Percentiles rank a stretch among this genome's conserved stretches.
These are phyloP conservation scores for Conus canariensis DNA, from an alignment of 2,888 invertebrate species.

Conservation along the genomic window DNA sequence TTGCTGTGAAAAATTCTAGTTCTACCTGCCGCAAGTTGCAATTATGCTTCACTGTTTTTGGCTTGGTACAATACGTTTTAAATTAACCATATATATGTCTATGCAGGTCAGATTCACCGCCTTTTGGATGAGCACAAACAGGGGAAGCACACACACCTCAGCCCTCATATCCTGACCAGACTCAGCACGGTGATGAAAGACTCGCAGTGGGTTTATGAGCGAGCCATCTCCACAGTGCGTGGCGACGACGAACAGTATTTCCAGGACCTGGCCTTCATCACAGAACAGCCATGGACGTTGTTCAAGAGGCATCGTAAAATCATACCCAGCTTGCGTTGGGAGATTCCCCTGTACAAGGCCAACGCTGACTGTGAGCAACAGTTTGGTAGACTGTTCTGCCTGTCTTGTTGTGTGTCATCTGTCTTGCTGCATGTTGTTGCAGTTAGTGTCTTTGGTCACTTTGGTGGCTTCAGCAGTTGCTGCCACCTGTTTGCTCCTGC, in stretches of 20 bases:
- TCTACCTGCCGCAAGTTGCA: no score
- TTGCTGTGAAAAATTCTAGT: no score
- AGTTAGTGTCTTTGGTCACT: no score
- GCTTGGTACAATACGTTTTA: no score
- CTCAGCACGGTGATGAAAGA: slow-evolving; percentile 55
- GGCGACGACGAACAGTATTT: slow-evolving; percentile 65
- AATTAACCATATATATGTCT: neutral
- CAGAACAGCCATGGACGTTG: slow-evolving; percentile 59
- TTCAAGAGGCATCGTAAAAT: slow-evolving; percentile 54
- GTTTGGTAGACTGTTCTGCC: neutral
- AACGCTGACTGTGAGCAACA: neutral
- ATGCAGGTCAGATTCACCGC: slow-evolving; percentile 59
- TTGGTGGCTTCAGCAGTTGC: no score
- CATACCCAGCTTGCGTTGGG: slow-evolving; percentile 54
- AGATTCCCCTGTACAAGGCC: slow-evolving; percentile 46
- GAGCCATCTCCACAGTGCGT: slow-evolving; percentile 60
- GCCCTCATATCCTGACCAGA: slow-evolving; percentile 48
- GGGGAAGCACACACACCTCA: slow-evolving; percentile 54
- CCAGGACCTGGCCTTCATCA: slow-evolving; percentile 54
- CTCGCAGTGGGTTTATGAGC: slow-evolving; percentile 52
- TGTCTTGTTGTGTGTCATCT: neutral
- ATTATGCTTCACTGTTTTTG: no score
- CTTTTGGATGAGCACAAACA: slow-evolving; percentile 52
- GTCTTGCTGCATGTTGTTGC: no score
- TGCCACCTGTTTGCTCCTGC: no score